A percentile compares a stretch with the other conserved stretches of the same genome.
Evolutionary conservation across 2,113 vertebrate species (phyloP).

Genomic region (Thalassarche chlororhynchos): DNA sequence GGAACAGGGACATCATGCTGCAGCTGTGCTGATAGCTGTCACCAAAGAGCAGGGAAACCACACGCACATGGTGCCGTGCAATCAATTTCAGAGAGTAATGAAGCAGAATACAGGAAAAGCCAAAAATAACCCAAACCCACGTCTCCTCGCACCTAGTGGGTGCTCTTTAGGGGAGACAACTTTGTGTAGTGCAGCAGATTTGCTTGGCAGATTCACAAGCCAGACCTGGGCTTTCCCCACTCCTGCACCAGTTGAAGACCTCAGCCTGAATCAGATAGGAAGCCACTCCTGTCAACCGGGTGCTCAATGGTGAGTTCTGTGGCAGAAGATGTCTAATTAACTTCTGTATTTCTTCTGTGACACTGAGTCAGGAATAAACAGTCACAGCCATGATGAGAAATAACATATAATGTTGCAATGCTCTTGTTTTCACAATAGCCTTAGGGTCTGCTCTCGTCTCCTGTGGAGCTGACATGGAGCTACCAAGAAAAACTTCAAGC

Average conservation of each 20-base stretch:
- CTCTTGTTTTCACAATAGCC: not conserved
- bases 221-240: not conserved
- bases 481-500: not conserved
- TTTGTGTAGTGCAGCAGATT: not conserved
- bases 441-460: not conserved
- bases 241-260: rapidly evolving
- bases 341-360: not conserved
- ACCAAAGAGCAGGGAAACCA: not conserved
- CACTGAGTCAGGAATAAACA: not conserved
- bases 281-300: not conserved
- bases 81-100: not conserved
- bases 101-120: not conserved
- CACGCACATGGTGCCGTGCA: rapidly evolving
- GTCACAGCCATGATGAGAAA: not conserved
- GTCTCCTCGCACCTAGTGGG: not conserved
- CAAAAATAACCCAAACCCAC: not conserved
- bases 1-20: not conserved
- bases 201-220: not conserved
- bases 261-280: not conserved
- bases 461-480: not conserved
- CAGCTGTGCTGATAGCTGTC: not conserved
- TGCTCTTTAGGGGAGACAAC: not conserved
- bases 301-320: rapidly evolving
- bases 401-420: not conserved
- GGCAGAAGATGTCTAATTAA: not conserved